These are phyloP conservation scores for Oryzias woworae DNA, from an alignment of 2,113 vertebrate species.

Conservation along the genomic window DNA sequence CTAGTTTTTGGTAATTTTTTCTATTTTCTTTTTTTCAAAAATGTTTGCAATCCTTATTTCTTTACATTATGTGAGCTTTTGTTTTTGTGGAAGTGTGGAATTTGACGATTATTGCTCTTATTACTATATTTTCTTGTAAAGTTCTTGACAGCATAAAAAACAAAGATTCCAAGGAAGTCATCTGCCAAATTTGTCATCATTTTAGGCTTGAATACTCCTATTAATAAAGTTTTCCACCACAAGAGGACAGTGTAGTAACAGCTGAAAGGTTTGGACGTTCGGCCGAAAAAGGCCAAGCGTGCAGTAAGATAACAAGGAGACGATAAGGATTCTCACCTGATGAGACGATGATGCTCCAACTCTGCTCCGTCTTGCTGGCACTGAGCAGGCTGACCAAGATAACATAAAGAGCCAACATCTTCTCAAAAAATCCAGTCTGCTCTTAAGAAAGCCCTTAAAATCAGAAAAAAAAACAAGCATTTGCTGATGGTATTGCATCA, in stretches of 20 bases:
- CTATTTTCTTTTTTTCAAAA: too few relatives aligned
- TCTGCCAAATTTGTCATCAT: too few relatives aligned
- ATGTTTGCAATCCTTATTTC: too few relatives aligned
- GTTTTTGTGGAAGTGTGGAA: too few relatives aligned
- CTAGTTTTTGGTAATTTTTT: too few relatives aligned
- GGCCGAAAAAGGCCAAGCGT: background rate
- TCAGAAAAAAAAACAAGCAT: constrained; percentile 28
- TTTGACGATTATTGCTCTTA: too few relatives aligned
- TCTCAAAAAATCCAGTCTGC: constrained; percentile 15
- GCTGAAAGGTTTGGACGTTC: background rate
- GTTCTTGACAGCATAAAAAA: too few relatives aligned
- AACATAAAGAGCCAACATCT: constrained; percentile 45
- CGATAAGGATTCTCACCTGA: constrained; percentile 52
- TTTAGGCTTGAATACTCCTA: too few relatives aligned
- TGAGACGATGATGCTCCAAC: constrained; percentile 18
- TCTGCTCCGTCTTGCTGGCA: constrained; percentile 36
- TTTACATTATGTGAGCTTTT: too few relatives aligned
- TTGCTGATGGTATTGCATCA: background rate
- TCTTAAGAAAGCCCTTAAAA: constrained; percentile 29
- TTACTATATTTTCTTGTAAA: too few relatives aligned
- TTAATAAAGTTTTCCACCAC: constrained; percentile 10
- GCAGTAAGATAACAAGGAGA: too few relatives aligned
- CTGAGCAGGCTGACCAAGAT: constrained; percentile 51
- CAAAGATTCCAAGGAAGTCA: too few relatives aligned
- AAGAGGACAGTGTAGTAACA: constrained; percentile 25